Conservation (phyloP, 2,113 vertebrate species). For the Romanogobio albipinnatus region DNA sequence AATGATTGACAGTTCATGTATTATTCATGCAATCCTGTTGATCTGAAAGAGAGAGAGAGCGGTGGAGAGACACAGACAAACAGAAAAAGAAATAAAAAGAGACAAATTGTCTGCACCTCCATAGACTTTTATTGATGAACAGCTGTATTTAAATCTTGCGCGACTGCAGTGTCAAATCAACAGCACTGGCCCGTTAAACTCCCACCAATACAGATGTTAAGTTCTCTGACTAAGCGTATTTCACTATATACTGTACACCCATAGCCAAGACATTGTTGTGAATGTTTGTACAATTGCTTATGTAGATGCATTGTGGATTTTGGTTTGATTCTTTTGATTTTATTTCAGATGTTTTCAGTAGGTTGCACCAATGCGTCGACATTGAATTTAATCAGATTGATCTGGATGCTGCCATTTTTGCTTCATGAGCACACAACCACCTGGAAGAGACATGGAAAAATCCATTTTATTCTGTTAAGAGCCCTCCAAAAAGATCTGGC, state of each 20-base stretch:
- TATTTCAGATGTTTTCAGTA: neutral
- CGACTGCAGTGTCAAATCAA: neutral
- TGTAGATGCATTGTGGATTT: neutral
- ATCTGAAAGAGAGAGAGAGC: conserved; percentile 11
- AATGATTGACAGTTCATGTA: conserved; percentile 54
- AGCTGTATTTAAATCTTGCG: neutral
- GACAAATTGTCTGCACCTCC: neutral
- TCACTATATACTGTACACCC: neutral
- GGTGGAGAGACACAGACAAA: neutral
- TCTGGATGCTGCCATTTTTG: neutral
- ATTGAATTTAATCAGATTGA: neutral
- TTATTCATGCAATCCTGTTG: conserved; percentile 52
- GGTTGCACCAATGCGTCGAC: neutral
- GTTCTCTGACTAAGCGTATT: neutral
- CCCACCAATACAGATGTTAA: neutral
- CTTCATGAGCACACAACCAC: neutral
- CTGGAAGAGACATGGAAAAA: neutral
- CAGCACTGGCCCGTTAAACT: neutral
- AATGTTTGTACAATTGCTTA: neutral
- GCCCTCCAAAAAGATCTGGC: neutral
- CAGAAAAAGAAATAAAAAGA: conserved; percentile 10
- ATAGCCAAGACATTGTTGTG: neutral
- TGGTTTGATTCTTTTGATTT: neutral
- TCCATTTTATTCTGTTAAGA: neutral
- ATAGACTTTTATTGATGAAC: neutral